A percentile compares a stretch with the other conserved stretches of the same genome.
These are phyloP conservation scores for Oncorhynchus masou DNA, from an alignment of 2,113 vertebrate genomes.

Conservation along the genomic window DNA sequence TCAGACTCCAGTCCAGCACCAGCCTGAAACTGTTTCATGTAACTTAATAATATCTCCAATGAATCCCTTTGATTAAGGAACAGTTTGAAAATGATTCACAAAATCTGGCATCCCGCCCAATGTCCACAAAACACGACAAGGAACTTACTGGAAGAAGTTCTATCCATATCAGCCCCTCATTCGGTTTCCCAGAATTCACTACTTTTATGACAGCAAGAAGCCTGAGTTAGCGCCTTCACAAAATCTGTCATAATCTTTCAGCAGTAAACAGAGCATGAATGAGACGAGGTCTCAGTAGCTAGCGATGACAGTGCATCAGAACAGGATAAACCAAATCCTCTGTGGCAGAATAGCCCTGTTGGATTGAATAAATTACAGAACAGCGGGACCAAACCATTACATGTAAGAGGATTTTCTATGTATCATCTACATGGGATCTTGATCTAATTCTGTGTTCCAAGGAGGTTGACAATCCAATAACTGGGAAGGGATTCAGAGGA, in stretches of 20 bases:
- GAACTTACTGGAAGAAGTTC: constrained; percentile 24
- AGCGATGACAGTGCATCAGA: not conserved
- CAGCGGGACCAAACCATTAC: too few relatives aligned
- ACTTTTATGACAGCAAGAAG: constrained; percentile 23
- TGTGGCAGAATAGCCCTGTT: not conserved
- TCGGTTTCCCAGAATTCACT: not conserved
- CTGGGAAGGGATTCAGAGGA: too few relatives aligned
- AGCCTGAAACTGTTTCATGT: constrained; percentile 36
- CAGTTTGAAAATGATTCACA: constrained; percentile 23
- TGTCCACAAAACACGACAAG: constrained; percentile 34
- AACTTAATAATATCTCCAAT: constrained; percentile 19
- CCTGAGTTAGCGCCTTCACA: constrained; percentile 1
- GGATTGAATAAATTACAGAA: too few relatives aligned
- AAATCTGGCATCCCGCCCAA: constrained; percentile 41
- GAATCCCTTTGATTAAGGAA: constrained; percentile 24
- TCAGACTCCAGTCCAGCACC: constrained; percentile 16
- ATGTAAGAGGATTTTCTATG: too few relatives aligned
- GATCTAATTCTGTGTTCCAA: too few relatives aligned
- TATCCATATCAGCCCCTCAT: constrained; percentile 6
- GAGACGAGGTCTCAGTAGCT: not conserved
- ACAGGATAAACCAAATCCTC: not conserved
- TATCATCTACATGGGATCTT: too few relatives aligned
- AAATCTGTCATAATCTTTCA: constrained; percentile 1
- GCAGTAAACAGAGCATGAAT: constrained; percentile 21
- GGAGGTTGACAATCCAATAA: too few relatives aligned